phyloP scores from a whole-genome alignment of 2,113 vertebrate species.

The Tonatia bakeri region DNA sequence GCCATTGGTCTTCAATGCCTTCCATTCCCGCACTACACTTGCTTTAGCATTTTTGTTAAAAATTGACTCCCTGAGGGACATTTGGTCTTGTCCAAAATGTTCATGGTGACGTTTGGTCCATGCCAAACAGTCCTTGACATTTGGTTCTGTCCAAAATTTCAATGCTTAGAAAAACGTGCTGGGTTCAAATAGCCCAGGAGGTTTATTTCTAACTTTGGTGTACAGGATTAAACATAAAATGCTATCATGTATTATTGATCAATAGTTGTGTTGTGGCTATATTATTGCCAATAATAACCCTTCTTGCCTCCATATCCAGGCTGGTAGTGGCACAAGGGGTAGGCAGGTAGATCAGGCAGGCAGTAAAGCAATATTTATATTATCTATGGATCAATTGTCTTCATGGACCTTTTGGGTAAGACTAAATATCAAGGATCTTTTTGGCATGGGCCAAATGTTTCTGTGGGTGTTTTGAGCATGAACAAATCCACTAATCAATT shows the following conservation, averaged over 20 bases:
- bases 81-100: neutral
- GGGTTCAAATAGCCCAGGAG: neutral
- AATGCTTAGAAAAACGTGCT: neutral
- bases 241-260: neutral
- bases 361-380: neutral
- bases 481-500: neutral
- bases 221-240: neutral
- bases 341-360: neutral
- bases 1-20: neutral
- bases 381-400: neutral
- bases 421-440: neutral
- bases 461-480: neutral
- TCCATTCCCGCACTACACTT: neutral
- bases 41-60: slow-evolving; percentile 9
- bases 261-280: neutral
- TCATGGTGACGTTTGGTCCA: neutral
- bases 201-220: neutral
- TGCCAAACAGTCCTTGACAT: neutral
- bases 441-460: neutral
- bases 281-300: neutral
- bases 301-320: neutral
- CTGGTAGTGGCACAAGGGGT: neutral
- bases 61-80: neutral
- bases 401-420: neutral
- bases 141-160: neutral